A percentile compares a stretch with the other conserved stretches of the same genome.
Evolutionary conservation across 2,888 invertebrate species (phyloP).

Genomic region (Cactoblastis cactorum): DNA sequence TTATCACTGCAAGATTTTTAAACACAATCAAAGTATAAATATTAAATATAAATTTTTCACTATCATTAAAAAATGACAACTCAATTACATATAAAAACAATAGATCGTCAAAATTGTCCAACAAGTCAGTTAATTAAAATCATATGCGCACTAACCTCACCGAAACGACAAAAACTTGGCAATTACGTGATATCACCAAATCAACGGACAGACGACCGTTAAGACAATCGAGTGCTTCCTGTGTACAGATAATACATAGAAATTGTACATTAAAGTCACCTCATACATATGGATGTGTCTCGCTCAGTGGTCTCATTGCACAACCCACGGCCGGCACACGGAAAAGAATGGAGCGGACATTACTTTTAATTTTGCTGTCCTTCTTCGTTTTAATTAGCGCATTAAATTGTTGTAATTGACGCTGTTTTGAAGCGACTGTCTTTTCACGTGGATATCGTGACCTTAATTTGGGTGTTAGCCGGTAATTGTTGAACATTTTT

Average conservation of each 20-base stretch:
- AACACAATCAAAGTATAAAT: no score
- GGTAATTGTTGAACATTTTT: not conserved
- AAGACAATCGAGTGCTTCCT: slow-evolving; percentile 74
- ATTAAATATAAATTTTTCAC: no score
- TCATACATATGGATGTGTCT: slow-evolving; percentile 78
- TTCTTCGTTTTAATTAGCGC: slow-evolving; percentile 9
- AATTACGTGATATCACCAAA: slow-evolving; percentile 58
- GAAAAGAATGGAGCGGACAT: slow-evolving; percentile 28
- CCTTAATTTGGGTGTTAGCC: not conserved
- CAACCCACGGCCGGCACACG: slow-evolving; percentile 65
- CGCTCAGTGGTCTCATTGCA: slow-evolving; percentile 77
- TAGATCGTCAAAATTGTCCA: not conserved
- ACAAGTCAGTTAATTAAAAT: not conserved
- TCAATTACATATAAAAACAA: no score
- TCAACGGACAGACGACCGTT: slow-evolving; percentile 64
- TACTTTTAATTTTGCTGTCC: slow-evolving; percentile 10
- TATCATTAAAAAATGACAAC: no score
- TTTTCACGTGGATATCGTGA: slow-evolving; percentile 3
- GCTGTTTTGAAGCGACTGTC: slow-evolving; percentile 4
- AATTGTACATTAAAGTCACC: slow-evolving; percentile 76
- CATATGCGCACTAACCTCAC: not conserved
- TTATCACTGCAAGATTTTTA: no score
- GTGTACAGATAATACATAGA: slow-evolving; percentile 76
- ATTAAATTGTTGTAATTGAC: slow-evolving; percentile 11
- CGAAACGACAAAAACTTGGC: slow-evolving; percentile 32